Conservation (phyloP, 2,797 vertebrate species). For the Phalloptychus januarius region DNA sequence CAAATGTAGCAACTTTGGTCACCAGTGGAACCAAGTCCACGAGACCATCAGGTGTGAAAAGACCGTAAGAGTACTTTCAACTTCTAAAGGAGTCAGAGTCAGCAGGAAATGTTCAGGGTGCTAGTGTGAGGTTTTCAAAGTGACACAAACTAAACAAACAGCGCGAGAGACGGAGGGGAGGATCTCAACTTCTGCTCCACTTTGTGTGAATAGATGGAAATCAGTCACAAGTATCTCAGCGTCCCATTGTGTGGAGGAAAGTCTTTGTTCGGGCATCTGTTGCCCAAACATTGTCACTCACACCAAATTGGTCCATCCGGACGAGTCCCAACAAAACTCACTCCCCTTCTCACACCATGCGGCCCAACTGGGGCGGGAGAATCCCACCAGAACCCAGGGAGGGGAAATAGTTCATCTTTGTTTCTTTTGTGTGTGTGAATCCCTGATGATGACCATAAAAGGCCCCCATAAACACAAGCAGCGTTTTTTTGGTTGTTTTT, state of each 20-base stretch:
- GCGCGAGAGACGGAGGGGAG: conserved; percentile 41
- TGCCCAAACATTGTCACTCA: conserved; percentile 73
- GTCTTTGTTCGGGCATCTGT: conserved; percentile 79
- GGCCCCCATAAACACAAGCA: background rate
- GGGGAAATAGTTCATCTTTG: conserved; percentile 61
- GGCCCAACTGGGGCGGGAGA: conserved; percentile 28
- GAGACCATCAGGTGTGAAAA: too few species aligned
- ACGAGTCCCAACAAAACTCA: conserved; percentile 58
- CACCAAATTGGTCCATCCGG: conserved; percentile 63
- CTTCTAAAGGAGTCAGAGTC: too few species aligned
- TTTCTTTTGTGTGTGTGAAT: conserved; percentile 52
- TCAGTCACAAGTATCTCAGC: conserved; percentile 72
- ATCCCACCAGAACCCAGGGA: conserved; percentile 26
- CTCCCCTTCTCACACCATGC: conserved; percentile 47
- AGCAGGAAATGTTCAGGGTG: too few species aligned
- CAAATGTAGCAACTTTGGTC: too few species aligned
- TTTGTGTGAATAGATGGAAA: conserved; percentile 74
- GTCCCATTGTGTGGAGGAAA: conserved; percentile 56
- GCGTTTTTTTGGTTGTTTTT: background rate
- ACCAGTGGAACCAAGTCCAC: too few species aligned
- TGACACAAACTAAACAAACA: conserved; percentile 26
- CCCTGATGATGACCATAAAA: conserved; percentile 53
- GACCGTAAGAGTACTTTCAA: background rate
- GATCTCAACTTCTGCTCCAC: conserved; percentile 69
- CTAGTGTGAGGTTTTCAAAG: background rate